These are phyloP conservation scores for Actinernus sp. DNA, from an alignment of 92 coral and sea anemone genomes.

Conservation along the genomic window DNA sequence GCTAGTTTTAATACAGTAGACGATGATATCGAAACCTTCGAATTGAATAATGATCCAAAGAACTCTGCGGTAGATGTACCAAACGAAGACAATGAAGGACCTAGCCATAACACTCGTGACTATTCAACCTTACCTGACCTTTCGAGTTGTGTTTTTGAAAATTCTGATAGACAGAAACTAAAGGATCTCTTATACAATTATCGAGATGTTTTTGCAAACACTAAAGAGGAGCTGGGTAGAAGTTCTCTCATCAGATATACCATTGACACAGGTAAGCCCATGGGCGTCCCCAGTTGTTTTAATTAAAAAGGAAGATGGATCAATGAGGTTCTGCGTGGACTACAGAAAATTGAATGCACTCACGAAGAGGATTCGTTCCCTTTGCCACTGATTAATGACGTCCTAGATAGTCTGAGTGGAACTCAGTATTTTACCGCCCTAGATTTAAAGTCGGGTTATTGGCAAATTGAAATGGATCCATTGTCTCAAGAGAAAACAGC, in stretches of 20 bases:
- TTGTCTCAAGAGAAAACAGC: conserved; percentile 35
- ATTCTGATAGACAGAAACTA: background rate
- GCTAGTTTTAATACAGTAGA: conserved; percentile 9
- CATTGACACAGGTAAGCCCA: conserved; percentile 24
- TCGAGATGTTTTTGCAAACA: conserved; percentile 16
- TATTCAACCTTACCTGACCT: conserved; percentile 24
- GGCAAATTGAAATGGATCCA: conserved; percentile 45
- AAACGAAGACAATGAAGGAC: too few species aligned
- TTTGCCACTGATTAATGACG: conserved; percentile 26
- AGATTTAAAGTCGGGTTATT: conserved; percentile 42
- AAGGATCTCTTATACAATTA: background rate
- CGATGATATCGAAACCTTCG: conserved; percentile 22
- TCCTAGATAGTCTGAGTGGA: conserved; percentile 30
- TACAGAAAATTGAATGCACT: conserved; percentile 33
- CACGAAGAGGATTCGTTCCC: conserved; percentile 40
- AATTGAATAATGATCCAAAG: background rate
- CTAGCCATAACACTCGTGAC: background rate
- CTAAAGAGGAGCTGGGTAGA: conserved; percentile 5
- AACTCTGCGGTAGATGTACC: background rate
- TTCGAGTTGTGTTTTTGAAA: conserved; percentile 5
- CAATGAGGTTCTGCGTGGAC: conserved; percentile 46
- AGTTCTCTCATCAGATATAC: conserved; percentile 5
- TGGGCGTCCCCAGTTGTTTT: conserved; percentile 58
- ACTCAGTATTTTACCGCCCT: conserved; percentile 44
- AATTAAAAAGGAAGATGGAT: conserved; percentile 42